Conservation (phyloP, 1,140 invertebrate genomes). For the Drosophila nigrodunni region DNA sequence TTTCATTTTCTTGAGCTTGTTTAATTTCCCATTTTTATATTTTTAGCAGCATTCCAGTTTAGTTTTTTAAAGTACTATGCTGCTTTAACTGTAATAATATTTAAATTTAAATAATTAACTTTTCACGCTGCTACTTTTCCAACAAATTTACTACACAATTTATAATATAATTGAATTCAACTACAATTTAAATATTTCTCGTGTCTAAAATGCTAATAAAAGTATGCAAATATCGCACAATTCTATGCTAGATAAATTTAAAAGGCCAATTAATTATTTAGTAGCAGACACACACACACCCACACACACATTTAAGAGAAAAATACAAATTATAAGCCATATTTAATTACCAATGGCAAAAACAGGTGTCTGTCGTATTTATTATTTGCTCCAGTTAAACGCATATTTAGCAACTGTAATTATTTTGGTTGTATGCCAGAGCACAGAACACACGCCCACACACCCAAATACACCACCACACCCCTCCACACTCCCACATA, state of each 20-base stretch:
- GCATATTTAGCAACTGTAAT: conserved; percentile 49
- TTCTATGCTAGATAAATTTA: conserved; percentile 16
- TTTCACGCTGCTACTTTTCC: too few species aligned
- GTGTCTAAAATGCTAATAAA: conserved; percentile 8
- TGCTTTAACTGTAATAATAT: too few species aligned
- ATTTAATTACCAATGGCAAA: conserved; percentile 41
- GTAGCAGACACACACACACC: background rate
- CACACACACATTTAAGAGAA: background rate
- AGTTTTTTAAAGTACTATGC: too few species aligned
- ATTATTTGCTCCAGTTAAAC: conserved; percentile 21
- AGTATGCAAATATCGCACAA: background rate
- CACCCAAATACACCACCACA: background rate
- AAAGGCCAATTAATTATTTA: conserved; percentile 36
- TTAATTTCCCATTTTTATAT: too few species aligned
- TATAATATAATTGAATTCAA: background rate
- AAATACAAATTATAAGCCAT: conserved; percentile 27
- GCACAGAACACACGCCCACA: conserved; percentile 2
- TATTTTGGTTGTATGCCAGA: conserved; percentile 47
- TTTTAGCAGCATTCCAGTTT: too few species aligned
- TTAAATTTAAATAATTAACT: too few species aligned
- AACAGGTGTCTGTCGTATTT: conserved; percentile 1
- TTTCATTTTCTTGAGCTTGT: too few species aligned
- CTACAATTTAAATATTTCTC: background rate
- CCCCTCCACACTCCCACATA: background rate
- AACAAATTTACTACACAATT: background rate